Evolutionary conservation across 2,888 invertebrate genomes (phyloP).

Genomic region (Lepidochitona cinerea): DNA sequence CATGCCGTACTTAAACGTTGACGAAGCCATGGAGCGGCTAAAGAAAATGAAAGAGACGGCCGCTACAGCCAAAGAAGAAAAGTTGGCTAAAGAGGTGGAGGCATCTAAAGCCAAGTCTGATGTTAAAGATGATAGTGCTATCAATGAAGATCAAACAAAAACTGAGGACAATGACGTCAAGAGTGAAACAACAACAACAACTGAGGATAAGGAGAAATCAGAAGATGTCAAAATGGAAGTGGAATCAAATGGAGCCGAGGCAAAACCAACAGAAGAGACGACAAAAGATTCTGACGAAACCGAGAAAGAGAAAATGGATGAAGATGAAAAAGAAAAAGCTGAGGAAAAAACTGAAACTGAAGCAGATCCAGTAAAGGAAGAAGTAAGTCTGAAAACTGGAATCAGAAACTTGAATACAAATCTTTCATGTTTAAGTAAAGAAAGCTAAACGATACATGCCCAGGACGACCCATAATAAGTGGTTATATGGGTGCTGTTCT

Average conservation of each 20-base stretch:
- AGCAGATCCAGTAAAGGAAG: conserved; percentile 23
- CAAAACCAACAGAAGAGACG: neutral
- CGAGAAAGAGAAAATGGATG: conserved; percentile 30
- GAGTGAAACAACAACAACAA: conserved; percentile 16
- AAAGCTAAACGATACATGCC: too few relatives aligned
- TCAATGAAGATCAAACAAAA: conserved; percentile 48
- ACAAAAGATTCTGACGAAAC: neutral
- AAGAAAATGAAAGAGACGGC: conserved; percentile 37
- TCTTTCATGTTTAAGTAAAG: too few relatives aligned
- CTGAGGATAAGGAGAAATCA: neutral
- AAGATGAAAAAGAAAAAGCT: conserved; percentile 33
- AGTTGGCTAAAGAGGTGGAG: conserved; percentile 25
- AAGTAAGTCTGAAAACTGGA: too few relatives aligned
- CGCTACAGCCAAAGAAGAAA: conserved; percentile 15
- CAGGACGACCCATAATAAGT: too few relatives aligned
- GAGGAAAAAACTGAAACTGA: conserved; percentile 31
- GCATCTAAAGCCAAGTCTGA: conserved; percentile 14
- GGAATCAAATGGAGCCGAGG: conserved; percentile 7
- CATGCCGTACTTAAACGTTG: conserved; percentile 80
- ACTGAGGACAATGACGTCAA: conserved; percentile 31
- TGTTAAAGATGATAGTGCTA: neutral
- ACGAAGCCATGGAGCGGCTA: conserved; percentile 76
- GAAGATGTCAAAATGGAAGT: conserved; percentile 27
- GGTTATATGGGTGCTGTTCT: too few relatives aligned
- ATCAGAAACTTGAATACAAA: conserved; percentile 24